These are phyloP conservation scores for Listrodromus nycthemerus DNA, from an alignment of 2,888 invertebrate genomes.

Conservation along the genomic window DNA sequence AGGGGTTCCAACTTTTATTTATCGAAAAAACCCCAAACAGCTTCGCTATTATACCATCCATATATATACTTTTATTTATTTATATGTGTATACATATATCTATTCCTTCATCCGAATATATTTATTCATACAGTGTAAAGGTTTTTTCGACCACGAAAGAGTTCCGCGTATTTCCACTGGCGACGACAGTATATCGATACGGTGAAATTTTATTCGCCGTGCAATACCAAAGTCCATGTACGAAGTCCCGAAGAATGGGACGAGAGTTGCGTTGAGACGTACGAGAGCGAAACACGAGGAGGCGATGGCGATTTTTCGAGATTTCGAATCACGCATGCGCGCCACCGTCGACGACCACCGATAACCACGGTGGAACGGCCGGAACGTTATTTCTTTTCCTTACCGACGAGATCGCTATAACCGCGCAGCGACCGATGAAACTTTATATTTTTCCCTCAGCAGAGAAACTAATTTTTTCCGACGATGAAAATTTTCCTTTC, in stretches of 20 bases:
- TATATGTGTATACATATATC: not conserved
- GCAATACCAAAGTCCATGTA: conserved; percentile 15
- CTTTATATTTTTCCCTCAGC: not conserved
- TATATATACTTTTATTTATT: not conserved
- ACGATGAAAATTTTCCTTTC: not conserved
- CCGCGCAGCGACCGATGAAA: conserved; percentile 14
- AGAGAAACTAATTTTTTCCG: not conserved
- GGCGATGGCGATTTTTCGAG: conserved; percentile 19
- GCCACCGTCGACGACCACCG: conserved; percentile 69
- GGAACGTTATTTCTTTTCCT: conserved; percentile 33
- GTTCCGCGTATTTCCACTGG: not conserved
- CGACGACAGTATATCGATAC: conserved; percentile 11
- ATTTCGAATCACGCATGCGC: conserved; percentile 67
- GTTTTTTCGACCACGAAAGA: not conserved
- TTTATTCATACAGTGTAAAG: not conserved
- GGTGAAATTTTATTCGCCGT: conserved; percentile 27
- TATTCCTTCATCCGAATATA: too few species aligned
- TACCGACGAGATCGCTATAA: conserved; percentile 58
- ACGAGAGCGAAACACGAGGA: conserved; percentile 19
- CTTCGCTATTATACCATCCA: not conserved
- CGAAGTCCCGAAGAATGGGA: not conserved
- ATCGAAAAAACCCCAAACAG: conserved; percentile 49
- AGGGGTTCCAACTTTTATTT: not conserved
- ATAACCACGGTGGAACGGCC: conserved; percentile 69
- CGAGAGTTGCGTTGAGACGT: conserved; percentile 23